Percentiles rank a stretch among this genome's conserved stretches.
These are phyloP conservation scores for Ciona savignyi DNA, from an alignment of 23 tunicate genomes.

Conservation along the genomic window DNA sequence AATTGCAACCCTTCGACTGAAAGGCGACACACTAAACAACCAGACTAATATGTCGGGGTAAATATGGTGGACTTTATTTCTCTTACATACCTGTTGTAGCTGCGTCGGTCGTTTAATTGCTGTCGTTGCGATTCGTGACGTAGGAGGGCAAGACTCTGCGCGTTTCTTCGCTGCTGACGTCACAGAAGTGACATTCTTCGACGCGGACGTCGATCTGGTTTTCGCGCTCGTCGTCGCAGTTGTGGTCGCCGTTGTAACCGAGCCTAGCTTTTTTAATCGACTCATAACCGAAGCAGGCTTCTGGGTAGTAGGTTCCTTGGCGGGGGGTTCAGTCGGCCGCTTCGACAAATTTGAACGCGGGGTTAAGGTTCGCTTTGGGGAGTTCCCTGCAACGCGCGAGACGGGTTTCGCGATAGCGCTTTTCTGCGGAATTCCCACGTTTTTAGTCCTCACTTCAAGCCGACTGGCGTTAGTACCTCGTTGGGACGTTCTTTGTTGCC, in stretches of 20 bases:
- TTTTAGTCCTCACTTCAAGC: background rate
- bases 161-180: slow-evolving; percentile 39
- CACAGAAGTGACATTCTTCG: slow-evolving; percentile 21
- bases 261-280: slow-evolving; percentile 54
- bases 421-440: background rate
- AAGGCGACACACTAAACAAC: no score
- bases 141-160: slow-evolving; percentile 64
- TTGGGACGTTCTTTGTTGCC: no score
- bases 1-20: no score
- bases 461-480: background rate
- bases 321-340: slow-evolving; percentile 1
- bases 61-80: no score
- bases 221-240: slow-evolving; percentile 11
- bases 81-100: slow-evolving; percentile 6
- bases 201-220: slow-evolving; percentile 32
- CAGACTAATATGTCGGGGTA: no score
- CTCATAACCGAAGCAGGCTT: slow-evolving; percentile 40
- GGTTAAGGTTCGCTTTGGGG: background rate
- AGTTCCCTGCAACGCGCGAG: background rate
- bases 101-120: slow-evolving; percentile 5
- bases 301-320: slow-evolving; percentile 3
- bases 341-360: slow-evolving; percentile 1
- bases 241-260: slow-evolving; percentile 15
- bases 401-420: background rate
- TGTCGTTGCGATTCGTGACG: slow-evolving; percentile 19